These are phyloP conservation scores for Volucella zonaria DNA, from an alignment of 2,888 invertebrate genomes.

Conservation along the genomic window DNA sequence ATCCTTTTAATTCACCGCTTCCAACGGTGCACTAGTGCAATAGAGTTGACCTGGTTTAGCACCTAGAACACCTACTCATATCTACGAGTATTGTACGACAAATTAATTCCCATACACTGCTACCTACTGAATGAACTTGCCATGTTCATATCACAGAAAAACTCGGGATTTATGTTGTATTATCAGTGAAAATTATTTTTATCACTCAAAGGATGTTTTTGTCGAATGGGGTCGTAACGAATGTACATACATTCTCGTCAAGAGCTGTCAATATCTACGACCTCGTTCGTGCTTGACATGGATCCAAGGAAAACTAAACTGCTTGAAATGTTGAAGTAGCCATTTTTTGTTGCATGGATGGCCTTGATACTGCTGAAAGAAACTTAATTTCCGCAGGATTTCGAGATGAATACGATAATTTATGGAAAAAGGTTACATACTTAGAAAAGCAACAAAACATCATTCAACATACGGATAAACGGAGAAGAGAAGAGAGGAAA, in stretches of 20 bases:
- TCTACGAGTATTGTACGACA: neutral
- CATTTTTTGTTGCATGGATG: slow-evolving; percentile 31
- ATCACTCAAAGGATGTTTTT: slow-evolving; percentile 49
- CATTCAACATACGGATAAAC: neutral
- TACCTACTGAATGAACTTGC: slow-evolving; percentile 2
- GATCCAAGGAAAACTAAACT: slow-evolving; percentile 15
- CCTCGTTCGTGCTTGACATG: slow-evolving; percentile 13
- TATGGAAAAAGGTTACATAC: neutral
- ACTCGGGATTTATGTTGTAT: slow-evolving; percentile 38
- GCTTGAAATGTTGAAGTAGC: slow-evolving; percentile 5
- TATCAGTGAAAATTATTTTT: slow-evolving; percentile 57
- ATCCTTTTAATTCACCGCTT: slow-evolving; percentile 70
- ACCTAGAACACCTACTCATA: slow-evolving; percentile 35
- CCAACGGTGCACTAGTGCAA: slow-evolving; percentile 66
- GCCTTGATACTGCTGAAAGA: slow-evolving; percentile 3
- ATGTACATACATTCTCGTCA: slow-evolving; percentile 17
- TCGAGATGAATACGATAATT: neutral
- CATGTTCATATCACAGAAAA: slow-evolving; percentile 25
- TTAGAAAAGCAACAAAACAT: neutral
- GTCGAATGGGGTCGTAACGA: slow-evolving; percentile 31
- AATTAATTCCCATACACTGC: neutral
- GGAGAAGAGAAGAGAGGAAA: neutral
- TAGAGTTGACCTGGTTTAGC: slow-evolving; percentile 69
- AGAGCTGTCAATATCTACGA: neutral
- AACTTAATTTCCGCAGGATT: slow-evolving; percentile 4